These are phyloP conservation scores for Tetragnatha montana DNA, from an alignment of 2,888 invertebrate genomes.

Conservation along the genomic window DNA sequence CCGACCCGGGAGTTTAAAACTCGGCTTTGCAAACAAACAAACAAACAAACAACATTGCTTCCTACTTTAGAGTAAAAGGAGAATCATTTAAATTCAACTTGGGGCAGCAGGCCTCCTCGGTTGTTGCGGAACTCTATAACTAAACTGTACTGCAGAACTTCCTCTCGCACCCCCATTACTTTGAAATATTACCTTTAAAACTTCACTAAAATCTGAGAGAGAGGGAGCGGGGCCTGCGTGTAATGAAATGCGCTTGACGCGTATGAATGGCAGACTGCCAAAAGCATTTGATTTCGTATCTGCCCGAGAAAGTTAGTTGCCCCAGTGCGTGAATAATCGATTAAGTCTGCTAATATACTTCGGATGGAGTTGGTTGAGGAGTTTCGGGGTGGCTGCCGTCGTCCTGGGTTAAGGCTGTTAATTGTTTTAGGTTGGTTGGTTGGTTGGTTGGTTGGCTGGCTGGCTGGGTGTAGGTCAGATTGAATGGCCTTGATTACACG, in stretches of 20 bases:
- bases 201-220: constrained; percentile 16
- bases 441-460: no score
- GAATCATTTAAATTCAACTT: constrained; percentile 38
- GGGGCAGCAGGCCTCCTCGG: neutral
- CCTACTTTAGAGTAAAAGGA: constrained; percentile 1
- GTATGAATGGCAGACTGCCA: constrained; percentile 55
- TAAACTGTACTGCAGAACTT: neutral
- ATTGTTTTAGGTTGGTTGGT: no score
- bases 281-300: constrained; percentile 38
- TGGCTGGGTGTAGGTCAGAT: no score
- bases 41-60: neutral
- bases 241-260: constrained; percentile 48
- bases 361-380: neutral
- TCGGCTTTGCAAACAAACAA: neutral
- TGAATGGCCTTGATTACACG: no score
- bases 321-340: constrained; percentile 11
- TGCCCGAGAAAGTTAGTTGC: neutral
- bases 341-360: constrained; percentile 12
- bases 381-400: neutral
- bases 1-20: neutral
- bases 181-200: constrained; percentile 50
- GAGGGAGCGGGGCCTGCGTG: constrained; percentile 1
- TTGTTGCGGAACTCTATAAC: no score
- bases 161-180: constrained; percentile 24
- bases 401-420: no score